Evolutionary conservation across 2,888 invertebrate genomes (phyloP), one percentile per base, ranked within the genome.

Genomic region (Nephrotoma flavescens): DNA sequence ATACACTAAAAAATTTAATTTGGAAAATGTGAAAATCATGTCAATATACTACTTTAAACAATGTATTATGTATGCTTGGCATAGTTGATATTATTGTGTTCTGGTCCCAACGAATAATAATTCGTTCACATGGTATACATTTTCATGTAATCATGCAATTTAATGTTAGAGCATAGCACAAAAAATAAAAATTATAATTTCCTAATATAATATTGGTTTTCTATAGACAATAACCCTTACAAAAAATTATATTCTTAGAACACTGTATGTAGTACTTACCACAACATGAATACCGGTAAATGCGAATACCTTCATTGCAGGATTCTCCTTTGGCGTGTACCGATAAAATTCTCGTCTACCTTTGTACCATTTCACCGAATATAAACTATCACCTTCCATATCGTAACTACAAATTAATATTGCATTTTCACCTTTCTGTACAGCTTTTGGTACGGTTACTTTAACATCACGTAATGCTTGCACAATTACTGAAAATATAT

Each of bases 291-390:
- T 95, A 88, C 96, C 96, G 12, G 93, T 92, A 87, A 95, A 92
- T 83, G 94, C 93, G 91, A 97, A 97, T 87, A 94, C 94, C 91
- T 96, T 96, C 87, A 94, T 95, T 86, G 94, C 93, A 0, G 95
- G 95, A 44, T 92, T 92, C 89, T 96, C 96, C 89, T 94, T 94
- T 0, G 97, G 97, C 4, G 96, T 95, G 90, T 94, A 97, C 88
- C 97, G 93, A 92, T 96, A 97, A 92, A 97, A 97, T 92, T 97
- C 97, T 89, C 95, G 93, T 89, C 92, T 94, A 12, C 97, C 97
- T 87, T 96, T 93, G 92, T 97, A 97, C 97, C 96, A 97, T 92
- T 97, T 97, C 88, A 97, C 96, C n/a, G 96, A 94, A 92, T 97
- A 97, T 86, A 97, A 93, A n/a, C 94, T 95, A 85, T 94, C 95